These are phyloP conservation scores for Ophthalmotilapia sp. DNA, from an alignment of 2,113 vertebrate species.

Conservation along the genomic window DNA sequence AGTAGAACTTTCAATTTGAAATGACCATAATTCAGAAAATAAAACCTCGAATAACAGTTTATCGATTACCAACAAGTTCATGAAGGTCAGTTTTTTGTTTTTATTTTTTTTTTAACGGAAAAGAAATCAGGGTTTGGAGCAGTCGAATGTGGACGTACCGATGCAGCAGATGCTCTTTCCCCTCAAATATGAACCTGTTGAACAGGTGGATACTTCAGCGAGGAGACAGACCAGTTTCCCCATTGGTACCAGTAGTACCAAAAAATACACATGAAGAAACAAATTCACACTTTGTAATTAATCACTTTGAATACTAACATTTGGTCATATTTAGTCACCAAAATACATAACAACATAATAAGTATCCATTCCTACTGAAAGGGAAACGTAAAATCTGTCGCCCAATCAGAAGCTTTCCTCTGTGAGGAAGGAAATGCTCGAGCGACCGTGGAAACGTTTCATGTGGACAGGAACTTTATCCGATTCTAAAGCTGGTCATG, in stretches of 20 bases:
- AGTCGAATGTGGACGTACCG: neutral
- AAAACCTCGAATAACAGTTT: neutral
- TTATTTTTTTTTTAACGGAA: neutral
- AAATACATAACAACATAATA: neutral
- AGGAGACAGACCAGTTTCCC: neutral
- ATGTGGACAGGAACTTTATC: fast-evolving
- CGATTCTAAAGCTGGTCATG: neutral
- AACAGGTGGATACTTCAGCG: neutral
- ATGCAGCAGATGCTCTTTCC: neutral
- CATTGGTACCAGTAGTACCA: neutral
- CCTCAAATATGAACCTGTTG: neutral
- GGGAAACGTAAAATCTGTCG: neutral
- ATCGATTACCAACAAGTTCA: neutral
- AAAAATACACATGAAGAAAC: neutral
- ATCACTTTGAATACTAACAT: neutral
- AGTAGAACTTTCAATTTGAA: neutral
- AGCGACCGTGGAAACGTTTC: neutral
- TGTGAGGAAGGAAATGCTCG: neutral
- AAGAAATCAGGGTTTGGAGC: neutral
- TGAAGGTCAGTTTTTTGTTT: neutral
- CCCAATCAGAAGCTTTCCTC: neutral
- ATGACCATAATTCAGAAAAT: neutral
- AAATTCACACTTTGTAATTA: neutral
- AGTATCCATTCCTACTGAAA: neutral
- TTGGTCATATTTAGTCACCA: neutral